These are phyloP conservation scores for Motacilla alba DNA, from an alignment of 2,113 vertebrate genomes.

Conservation along the genomic window DNA sequence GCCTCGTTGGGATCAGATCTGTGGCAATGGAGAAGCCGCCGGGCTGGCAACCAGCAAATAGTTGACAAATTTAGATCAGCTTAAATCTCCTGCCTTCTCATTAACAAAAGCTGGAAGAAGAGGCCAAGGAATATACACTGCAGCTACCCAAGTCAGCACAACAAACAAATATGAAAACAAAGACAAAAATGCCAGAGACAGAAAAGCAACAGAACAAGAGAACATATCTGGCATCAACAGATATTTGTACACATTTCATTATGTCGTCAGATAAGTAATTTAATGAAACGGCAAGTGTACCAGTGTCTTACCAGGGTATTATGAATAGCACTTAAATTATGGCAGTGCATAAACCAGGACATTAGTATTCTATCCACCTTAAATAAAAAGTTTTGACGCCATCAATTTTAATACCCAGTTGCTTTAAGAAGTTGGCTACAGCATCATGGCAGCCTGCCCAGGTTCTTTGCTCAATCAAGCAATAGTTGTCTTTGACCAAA, in stretches of 20 bases:
- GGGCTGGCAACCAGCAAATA: neutral
- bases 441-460: conserved; percentile 67
- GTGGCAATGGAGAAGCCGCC: neutral
- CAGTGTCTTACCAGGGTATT: neutral
- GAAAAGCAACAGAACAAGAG: neutral
- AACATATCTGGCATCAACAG: neutral
- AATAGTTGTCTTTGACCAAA: conserved; percentile 57
- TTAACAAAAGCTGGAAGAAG: neutral
- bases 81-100: neutral
- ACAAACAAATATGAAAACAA: neutral
- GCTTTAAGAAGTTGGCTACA: conserved; percentile 68
- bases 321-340: conserved; percentile 55
- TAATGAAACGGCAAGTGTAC: conserved; percentile 42
- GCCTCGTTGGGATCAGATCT: neutral
- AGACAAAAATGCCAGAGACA: neutral
- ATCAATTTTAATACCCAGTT: conserved; percentile 71
- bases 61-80: neutral
- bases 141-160: fast-evolving
- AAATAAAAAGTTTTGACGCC: conserved; percentile 65
- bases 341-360: conserved; percentile 17
- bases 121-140: neutral
- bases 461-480: conserved; percentile 65
- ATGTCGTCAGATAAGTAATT: neutral
- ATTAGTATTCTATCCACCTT: conserved; percentile 68
- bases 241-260: neutral